A percentile compares a stretch with the other conserved stretches of the same genome.
These are phyloP conservation scores for Leistus spinibarbis DNA, from an alignment of 2,888 invertebrate species.

Conservation along the genomic window DNA sequence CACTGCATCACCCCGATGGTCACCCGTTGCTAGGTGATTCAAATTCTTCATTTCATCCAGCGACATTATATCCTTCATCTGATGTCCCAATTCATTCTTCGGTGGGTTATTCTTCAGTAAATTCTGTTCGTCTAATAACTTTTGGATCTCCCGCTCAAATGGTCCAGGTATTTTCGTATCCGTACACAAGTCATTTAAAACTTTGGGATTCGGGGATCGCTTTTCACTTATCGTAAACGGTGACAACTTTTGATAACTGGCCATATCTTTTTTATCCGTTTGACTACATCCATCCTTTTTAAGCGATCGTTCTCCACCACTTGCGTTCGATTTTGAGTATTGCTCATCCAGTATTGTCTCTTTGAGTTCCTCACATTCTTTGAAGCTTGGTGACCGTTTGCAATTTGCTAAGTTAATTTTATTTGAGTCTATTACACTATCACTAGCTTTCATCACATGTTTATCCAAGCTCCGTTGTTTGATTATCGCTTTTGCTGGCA, in stretches of 20 bases:
- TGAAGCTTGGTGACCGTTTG: constrained; percentile 57
- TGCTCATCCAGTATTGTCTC: constrained; percentile 54
- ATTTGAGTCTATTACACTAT: constrained; percentile 56
- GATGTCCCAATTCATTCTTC: constrained; percentile 66
- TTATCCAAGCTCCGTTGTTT: constrained; percentile 53
- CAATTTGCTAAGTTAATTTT: constrained; percentile 48
- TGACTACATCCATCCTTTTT: constrained; percentile 70
- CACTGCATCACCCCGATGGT: constrained; percentile 42
- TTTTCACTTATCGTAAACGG: constrained; percentile 49
- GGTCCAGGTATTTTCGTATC: constrained; percentile 60
- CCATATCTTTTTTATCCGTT: constrained; percentile 68
- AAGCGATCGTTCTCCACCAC: constrained; percentile 61
- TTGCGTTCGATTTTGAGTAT: constrained; percentile 54
- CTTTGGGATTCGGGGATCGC: constrained; percentile 16
- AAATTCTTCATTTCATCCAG: constrained; percentile 55
- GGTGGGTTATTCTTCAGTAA: constrained; percentile 66
- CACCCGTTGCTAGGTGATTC: constrained; percentile 45
- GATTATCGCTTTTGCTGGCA: constrained; percentile 41
- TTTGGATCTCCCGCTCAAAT: constrained; percentile 80
- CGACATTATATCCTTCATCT: constrained; percentile 66
- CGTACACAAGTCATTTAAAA: constrained; percentile 19
- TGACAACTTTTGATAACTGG: constrained; percentile 59
- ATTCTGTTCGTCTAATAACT: constrained; percentile 75
- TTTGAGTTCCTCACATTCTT: constrained; percentile 56
- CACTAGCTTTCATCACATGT: constrained; percentile 48